Conservation (phyloP, 2,888 invertebrate species). For the Carpatolechia fugitivella region DNA sequence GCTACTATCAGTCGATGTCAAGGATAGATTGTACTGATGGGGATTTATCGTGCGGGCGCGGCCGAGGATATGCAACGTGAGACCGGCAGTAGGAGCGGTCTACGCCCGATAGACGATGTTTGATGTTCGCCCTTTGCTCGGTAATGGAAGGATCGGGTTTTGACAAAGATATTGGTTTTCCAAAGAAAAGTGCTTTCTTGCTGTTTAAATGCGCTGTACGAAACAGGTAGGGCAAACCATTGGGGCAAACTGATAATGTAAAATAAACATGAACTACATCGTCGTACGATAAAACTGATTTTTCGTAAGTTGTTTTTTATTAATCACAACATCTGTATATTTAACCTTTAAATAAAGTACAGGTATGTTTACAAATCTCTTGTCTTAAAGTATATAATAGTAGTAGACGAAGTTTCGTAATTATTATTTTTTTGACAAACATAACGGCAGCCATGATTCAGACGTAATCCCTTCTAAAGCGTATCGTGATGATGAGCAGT, state of each 20-base stretch:
- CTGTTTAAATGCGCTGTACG: not conserved
- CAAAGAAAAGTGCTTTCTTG: not conserved
- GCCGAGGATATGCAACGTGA: constrained; percentile 63
- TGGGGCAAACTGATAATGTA: too few species aligned
- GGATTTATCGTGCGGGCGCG: constrained; percentile 68
- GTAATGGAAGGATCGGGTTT: constrained; percentile 59
- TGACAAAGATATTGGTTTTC: constrained; percentile 35
- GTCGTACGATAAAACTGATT: too few species aligned
- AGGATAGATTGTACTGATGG: constrained; percentile 69
- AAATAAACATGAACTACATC: too few species aligned
- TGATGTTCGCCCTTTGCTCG: constrained; percentile 55
- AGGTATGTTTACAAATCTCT: too few species aligned
- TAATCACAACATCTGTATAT: too few species aligned
- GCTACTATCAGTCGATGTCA: constrained; percentile 61
- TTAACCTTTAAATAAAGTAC: too few species aligned
- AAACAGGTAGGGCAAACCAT: too few species aligned
- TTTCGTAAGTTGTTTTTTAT: too few species aligned
- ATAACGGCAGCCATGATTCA: not conserved
- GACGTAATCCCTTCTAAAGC: not conserved
- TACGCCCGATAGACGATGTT: constrained; percentile 44
- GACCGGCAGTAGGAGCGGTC: constrained; percentile 59
- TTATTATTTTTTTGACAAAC: not conserved
- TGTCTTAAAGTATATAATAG: too few species aligned
- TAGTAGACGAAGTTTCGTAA: too few species aligned
- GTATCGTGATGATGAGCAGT: constrained; percentile 1